Percentiles rank a stretch among this genome's conserved stretches.
These are phyloP conservation scores for Linurgus olivaceus DNA, from an alignment of 2,797 vertebrate genomes.

Conservation along the genomic window DNA sequence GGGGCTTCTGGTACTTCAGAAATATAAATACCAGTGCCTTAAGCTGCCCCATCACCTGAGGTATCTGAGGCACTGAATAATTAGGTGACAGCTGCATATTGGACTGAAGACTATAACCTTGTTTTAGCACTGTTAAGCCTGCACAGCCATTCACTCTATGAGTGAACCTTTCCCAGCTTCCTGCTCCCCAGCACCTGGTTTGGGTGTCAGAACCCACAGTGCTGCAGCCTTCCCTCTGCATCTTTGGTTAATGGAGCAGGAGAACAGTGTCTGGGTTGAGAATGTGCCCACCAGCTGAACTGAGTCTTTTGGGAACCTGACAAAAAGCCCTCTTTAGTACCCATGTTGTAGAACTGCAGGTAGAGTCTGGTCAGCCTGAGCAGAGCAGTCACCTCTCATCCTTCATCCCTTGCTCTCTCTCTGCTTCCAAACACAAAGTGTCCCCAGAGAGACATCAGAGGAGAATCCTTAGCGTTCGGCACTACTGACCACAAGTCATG, in stretches of 20 bases:
- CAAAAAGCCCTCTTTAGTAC: background rate
- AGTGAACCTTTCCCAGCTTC: background rate
- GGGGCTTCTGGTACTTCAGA: background rate
- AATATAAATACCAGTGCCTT: background rate
- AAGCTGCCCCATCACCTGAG: background rate
- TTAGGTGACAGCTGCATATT: background rate
- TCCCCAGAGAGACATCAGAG: background rate
- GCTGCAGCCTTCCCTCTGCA: background rate
- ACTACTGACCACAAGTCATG: background rate
- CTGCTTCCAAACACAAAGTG: background rate
- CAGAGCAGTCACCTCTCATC: background rate
- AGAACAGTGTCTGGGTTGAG: background rate
- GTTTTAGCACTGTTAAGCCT: background rate
- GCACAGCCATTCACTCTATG: accelerated
- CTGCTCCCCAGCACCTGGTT: background rate
- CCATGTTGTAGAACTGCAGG: background rate
- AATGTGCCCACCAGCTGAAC: accelerated
- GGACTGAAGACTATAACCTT: background rate
- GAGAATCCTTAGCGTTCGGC: background rate
- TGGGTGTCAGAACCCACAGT: background rate
- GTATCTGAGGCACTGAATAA: background rate
- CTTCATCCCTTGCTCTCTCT: background rate
- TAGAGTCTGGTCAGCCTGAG: background rate
- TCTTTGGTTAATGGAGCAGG: background rate
- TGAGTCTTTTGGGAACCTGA: background rate